Evolutionary conservation across 2,797 vertebrate species (phyloP).

Genomic region (Acipenser oxyrinchus): DNA sequence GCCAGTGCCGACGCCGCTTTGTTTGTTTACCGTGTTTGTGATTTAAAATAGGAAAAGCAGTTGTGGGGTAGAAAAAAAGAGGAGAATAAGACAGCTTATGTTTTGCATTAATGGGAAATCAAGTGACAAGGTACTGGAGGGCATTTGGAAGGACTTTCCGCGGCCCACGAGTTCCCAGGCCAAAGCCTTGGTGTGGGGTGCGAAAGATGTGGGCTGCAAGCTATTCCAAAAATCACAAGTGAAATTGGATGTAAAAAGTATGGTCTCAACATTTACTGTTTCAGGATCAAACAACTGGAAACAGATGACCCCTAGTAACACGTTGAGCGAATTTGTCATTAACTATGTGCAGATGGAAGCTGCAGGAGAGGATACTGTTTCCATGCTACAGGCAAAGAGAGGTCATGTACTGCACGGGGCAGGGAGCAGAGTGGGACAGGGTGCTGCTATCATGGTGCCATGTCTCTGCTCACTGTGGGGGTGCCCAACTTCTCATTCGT

Average conservation of each 20-base stretch:
- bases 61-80: constrained; percentile 7
- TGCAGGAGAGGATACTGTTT: not conserved
- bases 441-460: no score
- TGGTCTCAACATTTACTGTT: constrained; percentile 50
- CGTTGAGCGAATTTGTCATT: constrained; percentile 36
- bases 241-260: constrained; percentile 49
- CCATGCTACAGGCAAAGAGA: not conserved
- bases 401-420: not conserved
- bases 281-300: constrained; percentile 47
- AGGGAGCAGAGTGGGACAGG: not conserved
- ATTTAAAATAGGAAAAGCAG: constrained; percentile 38
- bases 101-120: constrained; percentile 45
- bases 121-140: constrained; percentile 41
- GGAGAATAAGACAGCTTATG: constrained; percentile 40
- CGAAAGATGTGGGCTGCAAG: constrained; percentile 55
- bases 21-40: constrained; percentile 55
- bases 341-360: constrained; percentile 40
- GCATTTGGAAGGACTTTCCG: constrained; percentile 23
- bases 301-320: constrained; percentile 40
- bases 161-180: constrained; percentile 28
- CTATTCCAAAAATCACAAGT: constrained; percentile 52
- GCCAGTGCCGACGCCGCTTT: constrained; percentile 15
- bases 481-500: no score
- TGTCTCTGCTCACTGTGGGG: no score
- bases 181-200: constrained; percentile 34